Conservation (phyloP, 2,888 invertebrate genomes). For the Lagria hirta region DNA sequence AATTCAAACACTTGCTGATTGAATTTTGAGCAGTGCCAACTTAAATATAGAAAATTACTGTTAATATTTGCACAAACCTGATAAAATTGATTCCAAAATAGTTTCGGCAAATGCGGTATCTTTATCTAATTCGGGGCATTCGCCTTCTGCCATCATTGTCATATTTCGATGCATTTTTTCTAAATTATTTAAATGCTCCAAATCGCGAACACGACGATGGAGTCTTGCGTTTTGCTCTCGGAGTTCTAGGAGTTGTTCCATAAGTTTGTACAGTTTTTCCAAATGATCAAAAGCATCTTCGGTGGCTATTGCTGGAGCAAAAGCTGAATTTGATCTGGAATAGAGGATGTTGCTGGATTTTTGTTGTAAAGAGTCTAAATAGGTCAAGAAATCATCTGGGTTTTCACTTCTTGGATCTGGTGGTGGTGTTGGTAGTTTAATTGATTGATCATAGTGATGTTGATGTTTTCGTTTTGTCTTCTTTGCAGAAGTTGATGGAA, state of each 20-base stretch:
- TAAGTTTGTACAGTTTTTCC: slow-evolving; percentile 73
- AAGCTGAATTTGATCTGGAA: slow-evolving; percentile 53
- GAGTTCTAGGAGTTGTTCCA: slow-evolving; percentile 74
- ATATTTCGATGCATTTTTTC: slow-evolving; percentile 63
- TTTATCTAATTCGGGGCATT: slow-evolving; percentile 62
- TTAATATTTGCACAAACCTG: slow-evolving; percentile 31
- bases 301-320: slow-evolving; percentile 58
- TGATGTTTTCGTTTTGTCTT: slow-evolving; percentile 14
- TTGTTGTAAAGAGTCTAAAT: slow-evolving; percentile 52
- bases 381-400: slow-evolving; percentile 54
- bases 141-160: slow-evolving; percentile 51
- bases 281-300: slow-evolving; percentile 75
- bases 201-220: slow-evolving; percentile 67
- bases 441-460: slow-evolving; percentile 34
- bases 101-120: slow-evolving; percentile 65
- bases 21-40: no score
- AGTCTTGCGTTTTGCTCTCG: slow-evolving; percentile 72
- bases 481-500: slow-evolving; percentile 31
- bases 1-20: no score
- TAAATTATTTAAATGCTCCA: slow-evolving; percentile 70
- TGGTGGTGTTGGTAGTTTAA: slow-evolving; percentile 54
- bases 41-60: no score
- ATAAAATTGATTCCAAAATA: slow-evolving; percentile 66
- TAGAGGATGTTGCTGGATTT: slow-evolving; percentile 29
- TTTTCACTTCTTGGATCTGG: slow-evolving; percentile 48